Percentiles rank a stretch among this genome's conserved stretches.
Evolutionary conservation across 2,113 vertebrate genomes (phyloP).

Genomic region (Salvator merianae): DNA sequence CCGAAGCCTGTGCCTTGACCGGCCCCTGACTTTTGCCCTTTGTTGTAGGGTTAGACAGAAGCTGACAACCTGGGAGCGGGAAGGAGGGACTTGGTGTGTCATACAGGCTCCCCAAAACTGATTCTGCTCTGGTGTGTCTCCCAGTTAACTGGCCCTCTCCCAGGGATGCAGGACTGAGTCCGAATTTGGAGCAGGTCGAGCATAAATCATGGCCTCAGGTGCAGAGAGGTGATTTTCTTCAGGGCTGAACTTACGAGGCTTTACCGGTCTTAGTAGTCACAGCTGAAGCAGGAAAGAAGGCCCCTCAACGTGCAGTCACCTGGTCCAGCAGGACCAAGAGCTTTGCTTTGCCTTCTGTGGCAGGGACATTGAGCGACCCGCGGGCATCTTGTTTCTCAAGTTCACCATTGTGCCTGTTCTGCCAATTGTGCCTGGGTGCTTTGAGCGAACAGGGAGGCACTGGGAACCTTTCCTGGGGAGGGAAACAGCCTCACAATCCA

Average conservation of each 20-base stretch:
- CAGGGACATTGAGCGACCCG: background rate
- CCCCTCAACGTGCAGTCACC: too few relatives aligned
- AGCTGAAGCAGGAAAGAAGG: too few relatives aligned
- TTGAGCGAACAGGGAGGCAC: background rate
- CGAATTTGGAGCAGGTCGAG: background rate
- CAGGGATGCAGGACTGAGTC: background rate
- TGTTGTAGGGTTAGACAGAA: too few relatives aligned
- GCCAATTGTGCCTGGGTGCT: background rate
- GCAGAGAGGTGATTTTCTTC: background rate
- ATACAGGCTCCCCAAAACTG: background rate
- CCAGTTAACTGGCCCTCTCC: background rate
- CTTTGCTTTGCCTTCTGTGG: background rate
- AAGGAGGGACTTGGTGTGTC: too few relatives aligned
- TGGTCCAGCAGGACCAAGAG: too few relatives aligned
- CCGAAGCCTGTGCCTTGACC: too few relatives aligned
- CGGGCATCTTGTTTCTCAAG: too few relatives aligned
- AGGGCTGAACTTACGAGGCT: background rate
- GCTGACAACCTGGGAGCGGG: too few relatives aligned
- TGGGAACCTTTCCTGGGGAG: background rate
- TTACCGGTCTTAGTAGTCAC: too few relatives aligned
- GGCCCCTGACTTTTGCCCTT: too few relatives aligned
- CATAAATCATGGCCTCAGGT: background rate
- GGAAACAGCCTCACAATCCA: too few relatives aligned
- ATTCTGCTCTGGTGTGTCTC: background rate
- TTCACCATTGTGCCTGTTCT: background rate